A percentile compares a stretch with the other conserved stretches of the same genome.
phyloP scores from a whole-genome alignment of 1,140 invertebrate genomes.

The Drosophila arawakana region DNA sequence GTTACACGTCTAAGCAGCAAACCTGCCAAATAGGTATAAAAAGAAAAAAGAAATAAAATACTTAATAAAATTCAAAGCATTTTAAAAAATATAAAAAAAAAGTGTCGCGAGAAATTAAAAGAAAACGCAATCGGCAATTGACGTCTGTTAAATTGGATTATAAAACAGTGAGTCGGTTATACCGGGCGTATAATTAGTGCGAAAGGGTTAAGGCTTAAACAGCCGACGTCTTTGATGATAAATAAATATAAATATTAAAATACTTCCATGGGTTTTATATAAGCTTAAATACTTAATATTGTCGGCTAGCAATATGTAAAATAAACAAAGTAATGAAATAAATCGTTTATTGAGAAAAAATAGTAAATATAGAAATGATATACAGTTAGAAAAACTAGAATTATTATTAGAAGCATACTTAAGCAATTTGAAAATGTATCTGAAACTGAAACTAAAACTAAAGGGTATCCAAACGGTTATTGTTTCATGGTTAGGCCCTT shows the following conservation, averaged over 20 bases:
- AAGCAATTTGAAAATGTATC: background rate
- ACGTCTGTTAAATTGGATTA: constrained; percentile 57
- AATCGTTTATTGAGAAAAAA: too few relatives aligned
- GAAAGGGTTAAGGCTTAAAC: background rate
- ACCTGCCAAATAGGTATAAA: constrained; percentile 9
- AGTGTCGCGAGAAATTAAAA: constrained; percentile 31
- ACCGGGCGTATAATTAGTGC: background rate
- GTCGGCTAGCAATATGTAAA: too few relatives aligned
- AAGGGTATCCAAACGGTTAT: constrained; percentile 4
- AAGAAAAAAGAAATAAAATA: background rate
- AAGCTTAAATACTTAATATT: background rate
- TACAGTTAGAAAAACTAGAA: too few relatives aligned
- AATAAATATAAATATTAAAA: too few relatives aligned
- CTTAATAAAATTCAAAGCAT: constrained; percentile 37
- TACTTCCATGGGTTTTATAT: background rate
- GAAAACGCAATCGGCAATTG: constrained; percentile 25
- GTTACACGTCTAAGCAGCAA: constrained; percentile 49
- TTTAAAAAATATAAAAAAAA: constrained; percentile 28
- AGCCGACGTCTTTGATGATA: background rate
- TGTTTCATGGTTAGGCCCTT: background rate
- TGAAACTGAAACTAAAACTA: background rate
- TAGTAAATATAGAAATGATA: too few relatives aligned
- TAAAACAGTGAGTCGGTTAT: constrained; percentile 36
- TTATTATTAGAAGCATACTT: background rate
- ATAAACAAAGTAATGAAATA: too few relatives aligned